Conservation (phyloP, 2,888 invertebrate genomes). For the Cenopis cana region DNA sequence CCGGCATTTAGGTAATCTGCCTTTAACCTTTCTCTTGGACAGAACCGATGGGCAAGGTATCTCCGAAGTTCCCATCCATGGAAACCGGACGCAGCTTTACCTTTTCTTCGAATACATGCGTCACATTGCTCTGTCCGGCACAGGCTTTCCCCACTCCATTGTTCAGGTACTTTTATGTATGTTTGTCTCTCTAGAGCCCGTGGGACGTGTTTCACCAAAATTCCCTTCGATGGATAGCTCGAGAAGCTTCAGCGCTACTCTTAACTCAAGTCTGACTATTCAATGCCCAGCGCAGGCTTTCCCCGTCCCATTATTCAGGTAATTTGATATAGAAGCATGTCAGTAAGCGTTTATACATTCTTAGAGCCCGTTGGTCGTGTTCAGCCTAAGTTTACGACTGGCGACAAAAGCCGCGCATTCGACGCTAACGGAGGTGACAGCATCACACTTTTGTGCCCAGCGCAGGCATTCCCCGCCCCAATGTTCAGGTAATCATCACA, state of each 20-base stretch:
- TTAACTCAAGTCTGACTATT: slow-evolving; percentile 85
- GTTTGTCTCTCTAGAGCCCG: slow-evolving; percentile 83
- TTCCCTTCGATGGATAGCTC: slow-evolving; percentile 87
- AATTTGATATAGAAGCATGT: slow-evolving; percentile 56
- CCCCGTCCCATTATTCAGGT: slow-evolving; percentile 91
- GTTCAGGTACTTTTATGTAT: slow-evolving; percentile 86
- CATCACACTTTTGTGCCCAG: slow-evolving; percentile 88
- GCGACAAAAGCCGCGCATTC: slow-evolving; percentile 87
- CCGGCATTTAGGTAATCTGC: slow-evolving; percentile 86
- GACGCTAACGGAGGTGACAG: slow-evolving; percentile 81
- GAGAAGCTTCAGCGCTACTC: slow-evolving; percentile 84
- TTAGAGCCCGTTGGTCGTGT: slow-evolving; percentile 89
- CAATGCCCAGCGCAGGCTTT: slow-evolving; percentile 91
- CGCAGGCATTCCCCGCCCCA: slow-evolving; percentile 91
- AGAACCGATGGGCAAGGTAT: slow-evolving; percentile 93
- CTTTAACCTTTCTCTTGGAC: slow-evolving; percentile 62
- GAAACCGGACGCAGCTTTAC: slow-evolving; percentile 82
- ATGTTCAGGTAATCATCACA: slow-evolving; percentile 82
- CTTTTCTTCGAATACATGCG: slow-evolving; percentile 76
- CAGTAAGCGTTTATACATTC: slow-evolving; percentile 51
- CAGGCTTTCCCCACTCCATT: slow-evolving; percentile 90
- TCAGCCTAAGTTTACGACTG: slow-evolving; percentile 87
- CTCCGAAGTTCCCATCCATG: slow-evolving; percentile 87
- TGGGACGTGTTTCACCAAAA: slow-evolving; percentile 87
- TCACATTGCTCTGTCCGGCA: slow-evolving; percentile 88